Evolutionary conservation across 1,140 invertebrate species (phyloP).

Genomic region (Sminthurinus signatus): DNA sequence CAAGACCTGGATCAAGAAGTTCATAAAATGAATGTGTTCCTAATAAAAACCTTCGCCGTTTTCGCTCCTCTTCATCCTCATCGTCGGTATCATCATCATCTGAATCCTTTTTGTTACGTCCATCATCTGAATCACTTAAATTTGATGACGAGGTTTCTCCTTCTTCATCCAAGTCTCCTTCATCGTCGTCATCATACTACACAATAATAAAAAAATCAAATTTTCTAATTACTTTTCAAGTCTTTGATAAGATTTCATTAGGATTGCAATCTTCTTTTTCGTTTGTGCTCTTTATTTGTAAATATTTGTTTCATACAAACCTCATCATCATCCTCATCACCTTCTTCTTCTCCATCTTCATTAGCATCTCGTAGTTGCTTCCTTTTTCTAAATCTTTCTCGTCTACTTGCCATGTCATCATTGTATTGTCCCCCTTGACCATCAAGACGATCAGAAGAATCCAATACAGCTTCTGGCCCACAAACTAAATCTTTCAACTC

Average conservation of each 20-base stretch:
- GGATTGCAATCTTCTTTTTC: no score
- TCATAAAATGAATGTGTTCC: slow-evolving; percentile 23
- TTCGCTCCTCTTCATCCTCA: slow-evolving; percentile 9
- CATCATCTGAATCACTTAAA: background rate
- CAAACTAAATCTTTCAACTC: background rate
- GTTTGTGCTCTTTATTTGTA: no score
- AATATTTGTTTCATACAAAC: no score
- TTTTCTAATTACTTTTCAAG: no score
- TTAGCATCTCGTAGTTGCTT: slow-evolving; percentile 15
- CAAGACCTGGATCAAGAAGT: slow-evolving; percentile 17
- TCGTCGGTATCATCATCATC: background rate
- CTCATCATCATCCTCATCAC: slow-evolving; percentile 24
- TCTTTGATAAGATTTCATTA: no score
- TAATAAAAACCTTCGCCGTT: slow-evolving; percentile 17
- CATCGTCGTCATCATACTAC: slow-evolving; percentile 17
- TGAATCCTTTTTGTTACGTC: background rate
- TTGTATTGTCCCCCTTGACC: background rate
- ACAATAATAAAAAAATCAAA: no score
- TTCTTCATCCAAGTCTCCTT: slow-evolving; percentile 26
- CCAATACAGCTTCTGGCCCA: slow-evolving; percentile 1
- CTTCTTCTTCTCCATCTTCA: slow-evolving; percentile 21
- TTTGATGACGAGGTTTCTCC: slow-evolving; percentile 4
- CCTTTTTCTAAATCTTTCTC: slow-evolving; percentile 1
- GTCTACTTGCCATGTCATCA: background rate
- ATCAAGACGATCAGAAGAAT: background rate